Evolutionary conservation across 2,888 invertebrate genomes (phyloP), one percentile per base, ranked within the genome.

Genomic region (Apocheima hispidaria): DNA sequence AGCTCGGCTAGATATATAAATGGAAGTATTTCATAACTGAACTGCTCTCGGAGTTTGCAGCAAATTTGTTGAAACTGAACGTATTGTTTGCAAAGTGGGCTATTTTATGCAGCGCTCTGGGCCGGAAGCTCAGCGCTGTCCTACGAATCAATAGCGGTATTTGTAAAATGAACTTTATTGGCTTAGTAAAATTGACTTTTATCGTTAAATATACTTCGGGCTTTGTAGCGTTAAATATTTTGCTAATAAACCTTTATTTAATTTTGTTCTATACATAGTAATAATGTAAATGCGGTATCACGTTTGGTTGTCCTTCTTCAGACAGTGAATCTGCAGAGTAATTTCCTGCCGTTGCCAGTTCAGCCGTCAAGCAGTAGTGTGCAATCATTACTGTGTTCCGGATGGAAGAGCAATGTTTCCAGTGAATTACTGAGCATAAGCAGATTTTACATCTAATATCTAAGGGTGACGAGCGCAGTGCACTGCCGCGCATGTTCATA

Each of bases 41-140:
- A 57, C 64, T 61, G 63, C 40, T 60, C 35, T 61, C 46, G 54
- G 66, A 68, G 59, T 70, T 74, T 65, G 56, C 69, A 65, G 68
- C 64, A 68, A 72, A 76, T 77, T 78, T 74, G 72, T 74, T 74
- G 64, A 63, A 73, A 66, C 61, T 68, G 71, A 59, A 64, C 65
- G 62, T 65, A 68, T 69, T 74, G 74, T 76, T 79, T 74, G 69
- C 65, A 65, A 75, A 77, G 73, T 75, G 74, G 75, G 61, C 70
- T 73, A 68, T 79, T 74, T 70, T 70, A 70, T 62, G 56, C 69
- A 66, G 69, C 64, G 56, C 50, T 63, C 68, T 62, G 55, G 65
- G 55, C 64, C 53, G 71, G 70, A 68, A 60, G 64, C 60, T 60
- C 64, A 60, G 23, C 30, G 38, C 49, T 69, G 69, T 65, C 58